Percentiles rank a stretch among this genome's conserved stretches.
Conservation (phyloP, 2,797 vertebrate genomes). For the Galago senegalensis region DNA sequence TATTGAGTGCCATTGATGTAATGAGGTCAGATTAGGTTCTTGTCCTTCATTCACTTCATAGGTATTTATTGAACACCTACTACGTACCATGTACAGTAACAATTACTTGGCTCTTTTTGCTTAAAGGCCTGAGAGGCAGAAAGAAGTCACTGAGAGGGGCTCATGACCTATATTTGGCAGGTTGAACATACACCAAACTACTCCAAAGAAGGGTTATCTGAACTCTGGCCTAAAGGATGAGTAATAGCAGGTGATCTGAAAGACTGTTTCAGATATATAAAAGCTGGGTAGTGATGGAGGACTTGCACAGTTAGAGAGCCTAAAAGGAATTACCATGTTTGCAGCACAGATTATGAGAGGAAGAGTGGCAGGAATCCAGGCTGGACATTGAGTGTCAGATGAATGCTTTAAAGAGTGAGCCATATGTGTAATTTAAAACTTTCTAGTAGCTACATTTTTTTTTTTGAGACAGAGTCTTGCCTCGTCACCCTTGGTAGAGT, state of each 20-base stretch:
- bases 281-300: not conserved
- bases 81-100: not conserved
- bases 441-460: not conserved
- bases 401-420: not conserved
- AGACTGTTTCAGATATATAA: not conserved
- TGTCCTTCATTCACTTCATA: not conserved
- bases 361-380: not conserved
- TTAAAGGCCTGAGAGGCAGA: not conserved
- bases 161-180: not conserved
- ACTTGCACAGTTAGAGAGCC: not conserved
- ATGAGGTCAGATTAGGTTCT: not conserved
- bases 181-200: not conserved
- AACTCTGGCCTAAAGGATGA: slow-evolving; percentile 10
- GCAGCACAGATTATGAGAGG: not conserved
- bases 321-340: not conserved
- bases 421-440: not conserved
- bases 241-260: not conserved
- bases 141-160: not conserved
- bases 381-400: not conserved
- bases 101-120: not conserved
- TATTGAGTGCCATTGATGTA: not conserved
- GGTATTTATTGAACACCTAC: not conserved
- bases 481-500: no score
- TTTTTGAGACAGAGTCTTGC: no score
- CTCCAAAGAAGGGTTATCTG: not conserved